Base-by-base conservation (phyloP, 1,140 invertebrate species). In the Philotrypesis tridentata region DNA sequence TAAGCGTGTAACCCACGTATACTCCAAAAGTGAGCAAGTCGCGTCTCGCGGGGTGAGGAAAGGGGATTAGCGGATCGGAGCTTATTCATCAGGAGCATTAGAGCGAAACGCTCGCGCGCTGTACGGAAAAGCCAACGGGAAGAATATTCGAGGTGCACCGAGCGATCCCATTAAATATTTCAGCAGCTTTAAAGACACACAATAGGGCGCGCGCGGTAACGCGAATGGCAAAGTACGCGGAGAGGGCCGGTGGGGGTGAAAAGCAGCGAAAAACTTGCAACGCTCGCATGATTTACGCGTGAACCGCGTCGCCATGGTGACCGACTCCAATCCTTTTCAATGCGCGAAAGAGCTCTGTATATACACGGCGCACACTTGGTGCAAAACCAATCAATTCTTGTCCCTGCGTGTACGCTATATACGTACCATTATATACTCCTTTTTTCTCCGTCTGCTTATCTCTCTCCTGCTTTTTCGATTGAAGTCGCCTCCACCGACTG, bases 321-420 rank as follows among this genome's bases (percentile, higher is more conserved):
- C 83, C 60, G 73, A 55, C 83, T 73, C 73, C 77, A 81, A 84
- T 78, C 77, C 84, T 85, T 73, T 81, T 85, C 81, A 78, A 81
- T 79, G 80, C 72, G 48, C n/a, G n/a, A n/a, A n/a, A n/a, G n/a
- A n/a, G n/a, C n/a, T n/a, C n/a, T n/a, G n/a, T n/a, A n/a, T n/a
- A n/a, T n/a, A n/a, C n/a, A n/a, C n/a, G 68, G 55, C 75, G 80
- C 79, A 80, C 76, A 85, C 83, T 84, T 74, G 76, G 70, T n/a
- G n/a, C 17, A 83, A 84, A 85, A 84, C 81, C 83, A 82, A 83
- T 85, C 84, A 85, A 82, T 75, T 82, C 55, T 77, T 60, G 65
- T 76, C 61, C 23, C 31, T 67, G 29, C 33, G n/a, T n/a, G n/a
- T n/a, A n/a, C 73, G 21, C 31, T 67, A 77, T 27, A 68, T 55